Base-by-base conservation (phyloP, 2,113 vertebrate species). In the Lynx canadensis region DNA sequence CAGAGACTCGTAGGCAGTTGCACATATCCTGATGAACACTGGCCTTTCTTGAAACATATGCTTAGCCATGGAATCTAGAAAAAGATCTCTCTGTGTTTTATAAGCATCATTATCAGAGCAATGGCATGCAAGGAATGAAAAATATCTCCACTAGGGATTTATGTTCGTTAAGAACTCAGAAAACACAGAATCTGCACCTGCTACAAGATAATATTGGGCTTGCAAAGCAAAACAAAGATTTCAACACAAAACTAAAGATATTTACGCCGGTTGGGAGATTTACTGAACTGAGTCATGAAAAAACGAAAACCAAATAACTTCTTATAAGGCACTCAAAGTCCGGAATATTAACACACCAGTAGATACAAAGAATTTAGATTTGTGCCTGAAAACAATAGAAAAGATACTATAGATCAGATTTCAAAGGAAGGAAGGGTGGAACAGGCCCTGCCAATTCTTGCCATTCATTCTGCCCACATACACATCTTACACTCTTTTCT, bases 111-210 rank as follows among this genome's bases (percentile, higher is more conserved):
- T 93, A 93, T 94, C 81, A 85, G 84, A 88, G 81, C 85, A 96
- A 57, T 89, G 92, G 87, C 63, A 97, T 95, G 29, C 60, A 87
- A 48, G n/a, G 90, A 97, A 97, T 97, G 90, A 93, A 90, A 96
- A 97, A n/a, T 95, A 97, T 97, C 84, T 94, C 76, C 65, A 76
- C n/a, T 18, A n/a, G 87, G 86, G 94, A 97, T 97, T 96, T 97
- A 66, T 88, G 52, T 90, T 94, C 63, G 14, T 94, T 78, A 85
- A 97, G 96, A 96, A 92, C 65, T 95, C 76, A 93, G 83, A 95
- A 97, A 89, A 74, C 90, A 89, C 83, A 57, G 15, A 86, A 84
- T 88, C 92, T 94, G 90, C 97, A 97, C 97, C 98, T 98, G 97
- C 97, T 97, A n/a, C 94, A 95, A 74, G 95, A 93, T 88, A 96